Base-by-base conservation (phyloP, 1,140 invertebrate genomes). In the Contarinia nasturtii region DNA sequence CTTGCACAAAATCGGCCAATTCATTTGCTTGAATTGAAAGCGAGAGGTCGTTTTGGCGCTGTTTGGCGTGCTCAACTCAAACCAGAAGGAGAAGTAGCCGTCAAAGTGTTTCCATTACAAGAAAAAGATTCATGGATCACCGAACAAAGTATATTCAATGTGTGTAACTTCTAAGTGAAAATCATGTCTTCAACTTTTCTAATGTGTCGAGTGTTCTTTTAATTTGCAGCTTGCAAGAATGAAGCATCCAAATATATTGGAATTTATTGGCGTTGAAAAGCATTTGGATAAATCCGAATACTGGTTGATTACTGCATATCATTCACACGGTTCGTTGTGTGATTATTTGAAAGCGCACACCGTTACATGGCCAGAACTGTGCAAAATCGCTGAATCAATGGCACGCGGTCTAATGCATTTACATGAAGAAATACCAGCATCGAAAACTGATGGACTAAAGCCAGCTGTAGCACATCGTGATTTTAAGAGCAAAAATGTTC, bases 401-500 rank as follows among this genome's bases (percentile, higher is more conserved):
- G 75, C 82, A 1, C 74, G 76, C 54, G 91, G 92, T 5, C 66
- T 97, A 20, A 88, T 87, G 51, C 90, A 93, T 67, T 66, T 98
- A 10, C 93, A 97, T 60, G 90, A 95, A 61, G 90, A 96, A 63
- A 75, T 88, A 41, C 76, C 77, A 12, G 70, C 72, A 8, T 70
- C 66, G 21, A 82, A 78, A 62, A 66, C 66, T 7, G 77, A 80
- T 33, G 77, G 76, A 1, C 57, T 70, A 0, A 98, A 98, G 64
- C 92, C 94, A 8, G 82, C 92, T 1, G 78, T 98, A 40, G 93
- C 93, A 4, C 94, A 98, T 66, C 68, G 95, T 42, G 95, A 99
- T 69, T 96, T 99, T 60, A 99, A 99, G 65, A 94, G 88, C 33
- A 96, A 95, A 67, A 99, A 99, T 68, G 92, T 99, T 34, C 68